Base-by-base conservation (phyloP, 1,140 invertebrate species). In the Drosophila bocqueti region DNA sequence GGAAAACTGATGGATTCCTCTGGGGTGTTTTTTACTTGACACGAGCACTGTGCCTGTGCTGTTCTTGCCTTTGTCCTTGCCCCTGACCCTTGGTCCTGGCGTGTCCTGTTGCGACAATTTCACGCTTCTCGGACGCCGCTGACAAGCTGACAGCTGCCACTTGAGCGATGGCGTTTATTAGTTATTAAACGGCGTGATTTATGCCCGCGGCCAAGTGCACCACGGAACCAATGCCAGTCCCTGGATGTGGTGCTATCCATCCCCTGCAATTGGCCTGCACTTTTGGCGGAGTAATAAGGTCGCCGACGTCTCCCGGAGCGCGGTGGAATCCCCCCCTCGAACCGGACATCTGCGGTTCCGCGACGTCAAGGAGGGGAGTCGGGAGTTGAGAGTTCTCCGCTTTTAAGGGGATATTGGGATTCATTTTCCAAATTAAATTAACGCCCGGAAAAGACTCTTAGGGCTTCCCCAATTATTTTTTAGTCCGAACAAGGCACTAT, bases 181-280 rank as follows among this genome's bases (percentile, higher is more conserved):
- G 84, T 87, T 87, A 87, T 89, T 87, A 87, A 87, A 87, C 45
- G 84, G 76, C 65, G 81, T 89, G 84, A 87, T 89, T 81, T 87
- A 89, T 89, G 68, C 73, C 68, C 50, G 31, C 43, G 42, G 75
- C 57, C 38, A 54, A 50, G 52, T 43, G 38, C 36, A 49, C 52
- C 54, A 16, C 16, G 54, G 54, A 38, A 55, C 34, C 54, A 38
- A 40, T 60, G 15, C 38, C 68, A n/a, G 15, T 31, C 31, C 16
- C 13, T 18, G 62, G 9, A 15, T 13, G 34, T 4, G 34, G 1
- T 4, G 34, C 34, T n/a, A 24, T 21, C 50, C 61, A 67, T 34
- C 61, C 50, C 34, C 47, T 59, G 74, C 76, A 87, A 76, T 73
- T 79, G 79, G 63, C 60, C 77, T 55, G 57, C 49, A 79, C 69